Conservation (phyloP, 2,888 invertebrate genomes). For the Stenodema calcarata region DNA sequence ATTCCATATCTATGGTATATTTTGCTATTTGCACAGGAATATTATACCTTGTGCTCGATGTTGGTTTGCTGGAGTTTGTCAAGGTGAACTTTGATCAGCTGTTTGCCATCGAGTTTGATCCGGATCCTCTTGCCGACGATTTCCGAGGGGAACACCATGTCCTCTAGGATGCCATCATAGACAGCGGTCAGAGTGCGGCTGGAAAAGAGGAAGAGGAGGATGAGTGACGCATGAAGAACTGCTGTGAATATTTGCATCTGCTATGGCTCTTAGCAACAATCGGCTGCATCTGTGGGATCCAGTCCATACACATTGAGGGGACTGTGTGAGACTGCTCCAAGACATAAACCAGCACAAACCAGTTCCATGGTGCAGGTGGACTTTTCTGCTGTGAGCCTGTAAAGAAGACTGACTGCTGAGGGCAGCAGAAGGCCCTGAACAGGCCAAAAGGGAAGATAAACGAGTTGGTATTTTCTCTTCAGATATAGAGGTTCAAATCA, state of each 20-base stretch:
- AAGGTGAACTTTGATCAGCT: conserved; percentile 95
- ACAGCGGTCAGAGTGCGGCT: conserved; percentile 94
- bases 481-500: no score
- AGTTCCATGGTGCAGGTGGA: background rate
- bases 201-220: conserved; percentile 54
- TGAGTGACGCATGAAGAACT: no score
- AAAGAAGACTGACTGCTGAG: background rate
- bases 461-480: background rate
- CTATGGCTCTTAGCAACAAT: no score
- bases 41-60: conserved; percentile 96
- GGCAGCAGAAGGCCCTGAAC: background rate
- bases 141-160: conserved; percentile 98
- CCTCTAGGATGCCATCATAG: conserved; percentile 96
- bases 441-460: no score
- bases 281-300: no score
- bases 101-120: conserved; percentile 93
- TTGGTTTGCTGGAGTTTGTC: conserved; percentile 99
- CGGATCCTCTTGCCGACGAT: conserved; percentile 98
- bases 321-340: background rate
- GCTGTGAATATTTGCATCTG: no score
- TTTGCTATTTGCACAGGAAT: no score
- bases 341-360: background rate
- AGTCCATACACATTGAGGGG: no score
- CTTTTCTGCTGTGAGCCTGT: background rate
- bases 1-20: no score